A percentile compares a stretch with the other conserved stretches of the same genome.
Conservation (phyloP, 2,113 vertebrate genomes). For the Tor tambroides region DNA sequence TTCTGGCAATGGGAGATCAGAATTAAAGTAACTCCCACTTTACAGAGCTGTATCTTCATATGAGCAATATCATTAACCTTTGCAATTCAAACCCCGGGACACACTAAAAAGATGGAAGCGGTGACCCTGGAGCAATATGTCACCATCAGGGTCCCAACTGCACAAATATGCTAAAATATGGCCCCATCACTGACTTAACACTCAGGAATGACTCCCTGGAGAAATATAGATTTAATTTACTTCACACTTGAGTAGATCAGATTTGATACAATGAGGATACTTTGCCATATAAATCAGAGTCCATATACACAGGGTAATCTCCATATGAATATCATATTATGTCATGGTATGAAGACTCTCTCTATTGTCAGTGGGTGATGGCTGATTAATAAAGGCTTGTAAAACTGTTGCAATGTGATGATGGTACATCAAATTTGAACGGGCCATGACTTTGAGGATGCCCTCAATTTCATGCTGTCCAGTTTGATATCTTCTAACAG, state of each 20-base stretch:
- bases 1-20: slow-evolving; percentile 76
- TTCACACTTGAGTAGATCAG: slow-evolving; percentile 82
- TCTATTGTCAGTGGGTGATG: slow-evolving; percentile 29
- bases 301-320: slow-evolving; percentile 47
- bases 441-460: slow-evolving; percentile 61
- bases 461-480: slow-evolving; percentile 62
- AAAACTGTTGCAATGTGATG: slow-evolving; percentile 51
- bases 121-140: slow-evolving; percentile 93
- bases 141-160: slow-evolving; percentile 83
- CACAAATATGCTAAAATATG: slow-evolving; percentile 81
- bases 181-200: slow-evolving; percentile 77
- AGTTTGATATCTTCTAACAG: slow-evolving; percentile 45
- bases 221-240: slow-evolving; percentile 91
- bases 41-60: slow-evolving; percentile 80
- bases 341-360: not conserved
- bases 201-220: slow-evolving; percentile 78
- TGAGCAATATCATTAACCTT: slow-evolving; percentile 99
- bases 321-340: slow-evolving; percentile 38
- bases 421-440: slow-evolving; percentile 57
- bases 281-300: slow-evolving; percentile 85
- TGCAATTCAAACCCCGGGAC: slow-evolving; percentile 90
- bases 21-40: slow-evolving; percentile 77
- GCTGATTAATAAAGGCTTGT: slow-evolving; percentile 50
- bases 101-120: slow-evolving; percentile 84
- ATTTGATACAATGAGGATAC: slow-evolving; percentile 90